Percentiles rank a stretch among this genome's conserved stretches.
Evolutionary conservation across 2,888 invertebrate species (phyloP).

Genomic region (Pseudococcus longispinus): DNA sequence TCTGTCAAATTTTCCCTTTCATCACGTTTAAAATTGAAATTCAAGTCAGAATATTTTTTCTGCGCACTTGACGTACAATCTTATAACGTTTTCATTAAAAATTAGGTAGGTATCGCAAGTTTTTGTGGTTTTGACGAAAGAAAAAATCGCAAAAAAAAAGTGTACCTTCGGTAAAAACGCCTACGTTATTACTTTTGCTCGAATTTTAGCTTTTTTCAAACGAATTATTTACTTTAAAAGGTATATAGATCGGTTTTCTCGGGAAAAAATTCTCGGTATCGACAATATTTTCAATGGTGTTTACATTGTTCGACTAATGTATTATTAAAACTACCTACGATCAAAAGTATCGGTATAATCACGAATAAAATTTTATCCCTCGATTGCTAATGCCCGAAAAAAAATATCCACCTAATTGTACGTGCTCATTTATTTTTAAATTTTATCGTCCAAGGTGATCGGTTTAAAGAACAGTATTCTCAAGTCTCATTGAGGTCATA

Average conservation of each 20-base stretch:
- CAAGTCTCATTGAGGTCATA: conserved; percentile 1
- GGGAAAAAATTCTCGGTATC: background rate
- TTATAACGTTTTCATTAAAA: too few species aligned
- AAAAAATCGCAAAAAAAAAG: background rate
- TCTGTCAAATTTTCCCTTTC: background rate
- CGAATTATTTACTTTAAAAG: background rate
- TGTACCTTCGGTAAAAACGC: background rate
- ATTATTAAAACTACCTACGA: background rate
- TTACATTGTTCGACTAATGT: background rate
- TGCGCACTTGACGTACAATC: background rate
- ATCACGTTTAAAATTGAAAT: background rate
- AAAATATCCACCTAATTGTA: background rate
- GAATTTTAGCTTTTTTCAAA: background rate
- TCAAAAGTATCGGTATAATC: background rate
- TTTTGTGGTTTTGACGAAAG: too few species aligned
- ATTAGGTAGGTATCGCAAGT: background rate
- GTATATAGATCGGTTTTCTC: background rate
- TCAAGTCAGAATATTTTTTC: background rate
- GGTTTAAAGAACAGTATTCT: background rate
- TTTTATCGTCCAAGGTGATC: background rate
- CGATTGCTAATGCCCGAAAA: background rate
- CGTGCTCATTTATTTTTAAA: conserved; percentile 8
- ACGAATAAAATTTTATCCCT: background rate
- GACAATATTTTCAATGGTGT: background rate
- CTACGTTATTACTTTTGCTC: background rate